Percentiles rank a stretch among this genome's conserved stretches.
These are phyloP conservation scores for Liolophura sinensis DNA, from an alignment of 1,140 invertebrate genomes.

Conservation along the genomic window DNA sequence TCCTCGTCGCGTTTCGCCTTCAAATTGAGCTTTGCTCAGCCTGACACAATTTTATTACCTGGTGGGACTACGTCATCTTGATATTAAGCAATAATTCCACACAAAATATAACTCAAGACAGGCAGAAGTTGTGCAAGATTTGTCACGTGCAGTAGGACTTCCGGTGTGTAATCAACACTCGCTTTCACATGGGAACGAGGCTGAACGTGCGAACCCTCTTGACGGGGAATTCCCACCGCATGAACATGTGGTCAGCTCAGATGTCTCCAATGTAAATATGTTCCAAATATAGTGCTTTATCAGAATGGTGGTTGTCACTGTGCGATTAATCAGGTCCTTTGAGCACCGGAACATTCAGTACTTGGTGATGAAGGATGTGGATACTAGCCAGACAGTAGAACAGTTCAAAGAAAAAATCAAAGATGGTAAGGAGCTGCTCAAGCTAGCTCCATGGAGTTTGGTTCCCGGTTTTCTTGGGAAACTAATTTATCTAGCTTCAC, in stretches of 20 bases:
- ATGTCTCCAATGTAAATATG: background rate
- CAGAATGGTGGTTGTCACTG: constrained; percentile 32
- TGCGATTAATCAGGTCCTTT: constrained; percentile 53
- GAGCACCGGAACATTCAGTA: constrained; percentile 51
- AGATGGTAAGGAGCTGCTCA: constrained; percentile 17
- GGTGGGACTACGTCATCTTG: too few species aligned
- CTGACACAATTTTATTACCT: too few species aligned
- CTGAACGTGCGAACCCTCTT: background rate
- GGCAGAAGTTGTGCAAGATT: too few species aligned
- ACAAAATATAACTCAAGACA: too few species aligned
- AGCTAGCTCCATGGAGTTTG: too few species aligned
- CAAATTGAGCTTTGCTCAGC: too few species aligned
- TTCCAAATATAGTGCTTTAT: constrained; percentile 1
- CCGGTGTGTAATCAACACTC: background rate
- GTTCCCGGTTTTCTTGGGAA: too few species aligned
- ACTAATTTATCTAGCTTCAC: too few species aligned
- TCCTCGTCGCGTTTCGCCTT: too few species aligned
- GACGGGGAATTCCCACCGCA: background rate
- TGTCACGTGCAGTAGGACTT: background rate
- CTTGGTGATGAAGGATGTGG: constrained; percentile 41
- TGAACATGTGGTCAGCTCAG: background rate
- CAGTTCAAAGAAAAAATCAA: constrained; percentile 23
- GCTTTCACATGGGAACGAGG: background rate
- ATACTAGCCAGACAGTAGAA: constrained; percentile 22
- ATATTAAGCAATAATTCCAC: too few species aligned